Conservation (phyloP, 1,140 invertebrate species). For the Camponotus pennsylvanicus region DNA sequence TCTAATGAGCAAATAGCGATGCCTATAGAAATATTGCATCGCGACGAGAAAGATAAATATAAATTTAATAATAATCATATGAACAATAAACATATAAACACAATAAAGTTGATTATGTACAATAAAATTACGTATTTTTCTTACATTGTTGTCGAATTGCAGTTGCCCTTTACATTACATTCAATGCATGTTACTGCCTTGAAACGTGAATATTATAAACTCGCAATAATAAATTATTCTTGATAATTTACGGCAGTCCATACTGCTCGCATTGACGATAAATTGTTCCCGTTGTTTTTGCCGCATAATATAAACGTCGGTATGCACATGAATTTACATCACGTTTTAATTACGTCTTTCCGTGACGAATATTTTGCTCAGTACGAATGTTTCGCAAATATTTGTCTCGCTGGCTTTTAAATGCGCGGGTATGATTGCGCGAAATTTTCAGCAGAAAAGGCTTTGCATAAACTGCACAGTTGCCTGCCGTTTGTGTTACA, state of each 20-base stretch:
- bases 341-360: constrained; percentile 59
- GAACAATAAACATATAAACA: too few species aligned
- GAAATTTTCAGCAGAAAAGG: constrained; percentile 36
- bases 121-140: neutral
- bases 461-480: neutral
- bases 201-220: constrained; percentile 1
- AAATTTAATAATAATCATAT: too few species aligned
- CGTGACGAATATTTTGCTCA: constrained; percentile 43
- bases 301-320: constrained; percentile 32
- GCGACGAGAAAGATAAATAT: too few species aligned
- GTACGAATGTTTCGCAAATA: constrained; percentile 50
- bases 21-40: too few species aligned
- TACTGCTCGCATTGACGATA: constrained; percentile 22
- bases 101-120: neutral
- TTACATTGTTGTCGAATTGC: neutral
- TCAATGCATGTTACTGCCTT: neutral
- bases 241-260: constrained; percentile 15
- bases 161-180: neutral
- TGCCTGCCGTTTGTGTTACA: neutral
- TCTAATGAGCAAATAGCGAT: too few species aligned
- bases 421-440: constrained; percentile 24
- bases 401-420: constrained; percentile 52
- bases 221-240: constrained; percentile 41
- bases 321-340: constrained; percentile 50
- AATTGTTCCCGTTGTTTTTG: constrained; percentile 55